Evolutionary conservation across 2,888 invertebrate genomes (phyloP), one percentile per base, ranked within the genome.

Genomic region (Cheilosia variabilis): DNA sequence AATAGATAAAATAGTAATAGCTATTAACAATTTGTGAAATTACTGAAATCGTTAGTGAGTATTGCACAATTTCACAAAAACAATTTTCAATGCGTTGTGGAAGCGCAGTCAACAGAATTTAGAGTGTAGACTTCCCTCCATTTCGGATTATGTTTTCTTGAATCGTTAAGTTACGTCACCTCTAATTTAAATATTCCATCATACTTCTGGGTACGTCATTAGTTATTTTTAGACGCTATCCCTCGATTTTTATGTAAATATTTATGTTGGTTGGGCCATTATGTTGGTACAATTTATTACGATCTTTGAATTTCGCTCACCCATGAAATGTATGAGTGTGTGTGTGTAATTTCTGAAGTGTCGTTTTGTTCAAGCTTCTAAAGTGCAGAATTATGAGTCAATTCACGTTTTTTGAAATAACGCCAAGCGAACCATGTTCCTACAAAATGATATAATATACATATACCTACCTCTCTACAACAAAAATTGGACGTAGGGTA

Each of bases 161-260:
- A 81, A 27, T 69, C 71, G 81, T 55, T 41, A 34, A 50, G 57
- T 81, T 81, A 81, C 81, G 76, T 81, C 81, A 86, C 24, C 68
- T 73, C 19, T 72, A 76, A 77, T 76, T 86, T 79, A 53, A 81
- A 77, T 50, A 53, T 41, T 57, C 37, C 65, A 66, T 73, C 65
- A 66, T 47, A 65, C 13, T 19, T 19, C 24, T 43, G 66, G 22
- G 57, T 76, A 80, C 78, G 80, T 86, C 86, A 86, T 77, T 72
- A 75, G 62, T 63, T 86, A 86, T 86, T 86, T 77, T 80, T 81
- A 86, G 80, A 80, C 22, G 45, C 68, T 63, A 60, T 53, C 57
- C 72, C 60, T 76, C 53, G 71, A 47, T 55, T 57, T 47, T 62
- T 73, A 60, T 73, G 78, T 83, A 78, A 83, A 82, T 77, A 81